A percentile compares a stretch with the other conserved stretches of the same genome.
These are phyloP conservation scores for Rhipidura dahli DNA, from an alignment of 2,113 vertebrate species.

Conservation along the genomic window DNA sequence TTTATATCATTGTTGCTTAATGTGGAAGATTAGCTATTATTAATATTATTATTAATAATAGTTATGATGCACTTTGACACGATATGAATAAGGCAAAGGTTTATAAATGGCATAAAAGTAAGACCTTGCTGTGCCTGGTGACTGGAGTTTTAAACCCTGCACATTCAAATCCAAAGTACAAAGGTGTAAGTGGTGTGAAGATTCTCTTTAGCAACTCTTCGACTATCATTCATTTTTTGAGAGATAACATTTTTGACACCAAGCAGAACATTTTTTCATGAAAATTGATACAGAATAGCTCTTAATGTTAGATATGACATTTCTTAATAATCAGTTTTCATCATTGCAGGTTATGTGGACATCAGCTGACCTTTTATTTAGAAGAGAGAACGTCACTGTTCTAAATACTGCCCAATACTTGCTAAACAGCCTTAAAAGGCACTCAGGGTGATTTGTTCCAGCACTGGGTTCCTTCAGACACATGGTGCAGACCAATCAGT, in stretches of 20 bases:
- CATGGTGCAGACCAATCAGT: rapidly evolving
- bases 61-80: neutral
- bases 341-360: neutral
- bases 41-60: neutral
- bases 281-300: neutral
- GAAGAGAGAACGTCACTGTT: neutral
- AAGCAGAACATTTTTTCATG: neutral
- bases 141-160: neutral
- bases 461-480: neutral
- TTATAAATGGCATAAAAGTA: neutral
- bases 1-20: neutral
- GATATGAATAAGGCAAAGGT: neutral
- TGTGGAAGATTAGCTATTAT: neutral
- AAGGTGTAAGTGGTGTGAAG: neutral
- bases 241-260: neutral
- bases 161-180: neutral
- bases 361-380: neutral
- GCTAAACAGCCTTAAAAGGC: neutral
- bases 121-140: rapidly evolving
- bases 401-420: neutral
- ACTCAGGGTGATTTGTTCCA: neutral
- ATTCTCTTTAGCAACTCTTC: neutral
- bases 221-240: neutral
- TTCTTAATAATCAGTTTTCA: neutral
- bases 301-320: neutral